Percentiles rank a stretch among this genome's conserved stretches.
Evolutionary conservation across 2,113 vertebrate species (phyloP).

Genomic region (Platichthys flesus): DNA sequence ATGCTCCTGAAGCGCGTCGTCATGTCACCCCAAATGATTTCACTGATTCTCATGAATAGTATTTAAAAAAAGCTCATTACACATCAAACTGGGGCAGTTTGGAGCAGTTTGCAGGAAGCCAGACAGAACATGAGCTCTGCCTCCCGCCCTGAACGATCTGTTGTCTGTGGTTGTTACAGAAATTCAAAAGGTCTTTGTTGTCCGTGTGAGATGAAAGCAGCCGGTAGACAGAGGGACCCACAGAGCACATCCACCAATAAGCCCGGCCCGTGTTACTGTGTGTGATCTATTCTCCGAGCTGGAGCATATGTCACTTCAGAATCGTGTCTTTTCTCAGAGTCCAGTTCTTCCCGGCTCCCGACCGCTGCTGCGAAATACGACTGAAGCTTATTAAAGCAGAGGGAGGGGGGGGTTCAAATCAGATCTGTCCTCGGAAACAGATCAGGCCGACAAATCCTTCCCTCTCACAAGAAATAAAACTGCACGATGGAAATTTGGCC

Average conservation of each 20-base stretch:
- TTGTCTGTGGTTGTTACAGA: not conserved
- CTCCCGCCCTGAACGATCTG: not conserved
- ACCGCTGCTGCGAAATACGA: constrained; percentile 16
- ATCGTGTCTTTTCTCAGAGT: constrained; percentile 6
- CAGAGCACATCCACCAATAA: constrained; percentile 7
- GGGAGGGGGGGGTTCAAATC: constrained; percentile 1
- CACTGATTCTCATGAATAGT: no score
- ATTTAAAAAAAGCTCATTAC: no score
- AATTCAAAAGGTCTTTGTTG: not conserved
- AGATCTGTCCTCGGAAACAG: constrained; percentile 22
- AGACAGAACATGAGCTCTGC: no score
- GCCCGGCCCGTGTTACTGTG: not conserved
- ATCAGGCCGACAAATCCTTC: constrained; percentile 16
- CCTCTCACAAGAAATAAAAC: constrained; percentile 1
- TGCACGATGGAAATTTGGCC: constrained; percentile 24
- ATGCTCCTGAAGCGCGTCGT: not conserved
- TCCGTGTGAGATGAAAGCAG: constrained; percentile 16
- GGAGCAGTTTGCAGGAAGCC: no score
- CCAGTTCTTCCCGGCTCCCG: constrained; percentile 15
- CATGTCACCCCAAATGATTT: no score
- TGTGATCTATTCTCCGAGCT: constrained; percentile 11
- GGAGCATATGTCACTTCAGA: not conserved
- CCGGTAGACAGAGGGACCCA: constrained; percentile 1
- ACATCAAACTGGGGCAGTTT: no score
- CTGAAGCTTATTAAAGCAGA: not conserved